phyloP scores from a whole-genome alignment of 2,888 invertebrate species.

The Conistra vaccinii region DNA sequence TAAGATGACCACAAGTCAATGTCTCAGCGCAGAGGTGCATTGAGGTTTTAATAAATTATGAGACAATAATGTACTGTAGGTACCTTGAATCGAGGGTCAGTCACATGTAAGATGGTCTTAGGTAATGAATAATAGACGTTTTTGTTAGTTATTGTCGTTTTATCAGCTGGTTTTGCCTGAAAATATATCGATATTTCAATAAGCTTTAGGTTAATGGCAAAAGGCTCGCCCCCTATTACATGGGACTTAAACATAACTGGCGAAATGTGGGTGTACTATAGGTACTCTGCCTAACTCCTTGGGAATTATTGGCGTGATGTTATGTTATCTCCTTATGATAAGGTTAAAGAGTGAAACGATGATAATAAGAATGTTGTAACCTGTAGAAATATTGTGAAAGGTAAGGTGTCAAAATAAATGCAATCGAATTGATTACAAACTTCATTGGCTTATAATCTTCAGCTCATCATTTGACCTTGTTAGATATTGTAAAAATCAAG shows the following conservation, averaged over 20 bases:
- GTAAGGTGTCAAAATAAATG: background rate
- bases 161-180: background rate
- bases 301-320: background rate
- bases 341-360: background rate
- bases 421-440: background rate
- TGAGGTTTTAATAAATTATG: background rate
- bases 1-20: background rate
- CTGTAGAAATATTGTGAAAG: background rate
- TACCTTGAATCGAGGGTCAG: slow-evolving; percentile 32
- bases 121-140: slow-evolving; percentile 7
- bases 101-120: background rate
- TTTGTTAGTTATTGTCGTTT: background rate
- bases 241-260: background rate
- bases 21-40: background rate
- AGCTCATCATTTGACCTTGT: background rate
- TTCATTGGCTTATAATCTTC: background rate
- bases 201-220: background rate
- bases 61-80: background rate
- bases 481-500: background rate
- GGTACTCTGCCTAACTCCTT: background rate
- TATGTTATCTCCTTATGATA: background rate
- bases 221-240: background rate
- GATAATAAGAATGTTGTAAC: background rate
- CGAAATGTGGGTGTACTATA: background rate
- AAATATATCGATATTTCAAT: background rate